Conservation (phyloP, 2,113 vertebrate species). For the Heloderma charlesbogerti region DNA sequence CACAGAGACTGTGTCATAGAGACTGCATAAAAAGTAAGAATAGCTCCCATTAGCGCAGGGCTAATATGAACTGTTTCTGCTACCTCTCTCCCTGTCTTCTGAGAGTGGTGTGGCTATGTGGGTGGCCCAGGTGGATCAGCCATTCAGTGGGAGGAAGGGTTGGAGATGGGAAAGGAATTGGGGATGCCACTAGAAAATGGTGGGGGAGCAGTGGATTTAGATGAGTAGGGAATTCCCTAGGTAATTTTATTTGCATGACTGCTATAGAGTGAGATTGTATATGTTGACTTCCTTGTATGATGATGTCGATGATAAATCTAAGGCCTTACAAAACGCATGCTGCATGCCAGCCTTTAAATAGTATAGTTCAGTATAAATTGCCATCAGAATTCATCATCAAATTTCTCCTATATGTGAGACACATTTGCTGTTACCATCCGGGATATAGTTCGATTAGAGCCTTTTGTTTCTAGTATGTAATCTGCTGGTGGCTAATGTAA, state of each 20-base stretch:
- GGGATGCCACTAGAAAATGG: neutral
- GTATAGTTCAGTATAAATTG: neutral
- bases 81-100: neutral
- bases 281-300: neutral
- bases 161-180: neutral
- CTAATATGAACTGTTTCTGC: neutral
- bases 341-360: neutral
- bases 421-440: neutral
- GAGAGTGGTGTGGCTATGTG: neutral
- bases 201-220: neutral
- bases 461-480: neutral
- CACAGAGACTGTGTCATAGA: neutral
- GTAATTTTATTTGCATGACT: neutral
- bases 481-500: neutral
- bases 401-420: neutral
- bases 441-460: neutral
- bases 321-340: neutral
- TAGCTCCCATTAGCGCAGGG: neutral
- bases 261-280: neutral
- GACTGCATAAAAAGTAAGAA: neutral
- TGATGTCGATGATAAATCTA: neutral
- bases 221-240: too few relatives aligned
- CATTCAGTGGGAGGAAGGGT: neutral
- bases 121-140: neutral
- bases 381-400: too few relatives aligned